Evolutionary conservation across 2,888 invertebrate genomes (phyloP).

Genomic region (Podotricha telesiphe): DNA sequence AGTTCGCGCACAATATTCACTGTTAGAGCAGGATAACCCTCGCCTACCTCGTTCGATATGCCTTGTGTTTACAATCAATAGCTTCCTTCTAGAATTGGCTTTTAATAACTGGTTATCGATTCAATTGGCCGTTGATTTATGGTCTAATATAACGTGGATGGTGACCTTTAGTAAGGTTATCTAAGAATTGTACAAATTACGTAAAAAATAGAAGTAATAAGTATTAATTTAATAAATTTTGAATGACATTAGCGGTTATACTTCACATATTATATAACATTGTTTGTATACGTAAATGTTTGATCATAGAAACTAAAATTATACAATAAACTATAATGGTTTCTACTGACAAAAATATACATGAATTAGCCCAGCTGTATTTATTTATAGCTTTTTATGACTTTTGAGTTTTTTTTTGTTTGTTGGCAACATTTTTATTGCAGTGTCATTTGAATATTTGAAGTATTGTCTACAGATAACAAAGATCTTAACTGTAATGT

Average conservation of each 20-base stretch:
- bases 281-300: background rate
- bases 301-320: slow-evolving; percentile 2
- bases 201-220: slow-evolving; percentile 12
- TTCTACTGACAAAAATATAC: background rate
- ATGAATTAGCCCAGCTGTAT: background rate
- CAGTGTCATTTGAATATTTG: background rate
- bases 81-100: slow-evolving; percentile 40
- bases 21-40: slow-evolving; percentile 37
- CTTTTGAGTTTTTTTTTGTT: background rate
- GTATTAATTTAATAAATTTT: slow-evolving; percentile 17
- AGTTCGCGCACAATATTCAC: background rate
- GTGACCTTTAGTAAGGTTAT: slow-evolving; percentile 40
- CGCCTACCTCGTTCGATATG: slow-evolving; percentile 23
- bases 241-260: slow-evolving; percentile 9
- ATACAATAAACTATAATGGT: background rate
- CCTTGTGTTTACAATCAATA: slow-evolving; percentile 38
- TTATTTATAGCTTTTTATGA: slow-evolving; percentile 27
- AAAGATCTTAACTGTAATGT: background rate
- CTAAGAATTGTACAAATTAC: slow-evolving; percentile 24
- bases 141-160: slow-evolving; percentile 3
- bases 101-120: background rate
- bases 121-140: background rate
- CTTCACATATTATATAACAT: background rate
- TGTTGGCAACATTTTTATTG: slow-evolving; percentile 25
- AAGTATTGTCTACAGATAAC: background rate